Conservation (phyloP, 2,888 invertebrate genomes). For the Lasioglossum villosulum region DNA sequence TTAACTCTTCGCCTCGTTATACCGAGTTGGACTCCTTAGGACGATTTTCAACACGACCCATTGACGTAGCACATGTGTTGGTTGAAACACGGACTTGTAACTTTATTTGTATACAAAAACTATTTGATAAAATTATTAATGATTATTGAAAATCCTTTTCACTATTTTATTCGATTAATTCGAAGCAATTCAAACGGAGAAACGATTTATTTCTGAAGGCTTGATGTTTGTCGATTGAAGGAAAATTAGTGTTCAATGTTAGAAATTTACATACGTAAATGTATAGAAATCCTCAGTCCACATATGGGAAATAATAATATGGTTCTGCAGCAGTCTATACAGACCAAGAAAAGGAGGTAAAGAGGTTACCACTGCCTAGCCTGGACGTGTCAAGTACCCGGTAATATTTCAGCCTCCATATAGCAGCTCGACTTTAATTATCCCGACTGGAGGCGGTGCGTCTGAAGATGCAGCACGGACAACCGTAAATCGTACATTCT, state of each 20-base stretch:
- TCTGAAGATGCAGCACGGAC: background rate
- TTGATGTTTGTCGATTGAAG: background rate
- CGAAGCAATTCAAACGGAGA: background rate
- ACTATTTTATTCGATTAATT: background rate
- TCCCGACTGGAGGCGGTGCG: background rate
- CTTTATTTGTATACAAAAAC: background rate
- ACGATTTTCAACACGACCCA: background rate
- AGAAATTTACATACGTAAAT: background rate
- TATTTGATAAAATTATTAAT: background rate
- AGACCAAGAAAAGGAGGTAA: slow-evolving; percentile 49
- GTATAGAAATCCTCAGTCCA: background rate
- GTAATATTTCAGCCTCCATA: slow-evolving; percentile 12
- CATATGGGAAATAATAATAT: background rate
- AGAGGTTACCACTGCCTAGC: slow-evolving; percentile 40
- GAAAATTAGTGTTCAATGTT: background rate
- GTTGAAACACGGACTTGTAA: background rate
- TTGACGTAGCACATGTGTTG: background rate
- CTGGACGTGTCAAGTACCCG: slow-evolving; percentile 22
- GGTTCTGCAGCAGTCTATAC: background rate
- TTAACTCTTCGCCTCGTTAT: background rate
- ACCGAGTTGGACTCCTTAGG: background rate
- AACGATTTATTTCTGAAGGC: background rate
- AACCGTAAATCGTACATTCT: background rate
- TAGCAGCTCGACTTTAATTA: slow-evolving; percentile 25
- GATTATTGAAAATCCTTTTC: background rate